Evolutionary conservation across 2,888 invertebrate species (phyloP).

Genomic region (Candidula unifasciata): DNA sequence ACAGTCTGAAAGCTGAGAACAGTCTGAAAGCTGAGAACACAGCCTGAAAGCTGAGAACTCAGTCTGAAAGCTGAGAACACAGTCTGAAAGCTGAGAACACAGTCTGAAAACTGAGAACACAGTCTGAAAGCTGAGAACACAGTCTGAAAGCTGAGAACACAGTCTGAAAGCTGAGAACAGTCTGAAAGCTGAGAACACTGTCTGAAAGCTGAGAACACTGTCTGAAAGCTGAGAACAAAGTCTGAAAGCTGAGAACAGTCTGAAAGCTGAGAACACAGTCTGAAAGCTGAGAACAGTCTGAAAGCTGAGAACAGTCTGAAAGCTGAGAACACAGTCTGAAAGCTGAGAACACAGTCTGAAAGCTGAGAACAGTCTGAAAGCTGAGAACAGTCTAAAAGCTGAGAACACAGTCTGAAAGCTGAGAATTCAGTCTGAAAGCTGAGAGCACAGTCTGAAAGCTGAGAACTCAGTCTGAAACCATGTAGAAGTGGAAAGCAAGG

Average conservation of each 20-base stretch:
- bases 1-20: background rate
- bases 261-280: background rate
- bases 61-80: background rate
- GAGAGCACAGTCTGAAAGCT: background rate
- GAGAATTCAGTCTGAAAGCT: background rate
- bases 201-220: background rate
- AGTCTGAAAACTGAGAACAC: background rate
- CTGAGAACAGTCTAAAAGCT: background rate
- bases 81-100: background rate
- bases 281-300: background rate
- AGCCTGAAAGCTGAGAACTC: background rate
- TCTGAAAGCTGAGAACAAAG: background rate
- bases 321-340: background rate
- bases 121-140: background rate
- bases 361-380: background rate
- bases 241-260: background rate
- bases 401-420: background rate
- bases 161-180: background rate
- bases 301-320: background rate
- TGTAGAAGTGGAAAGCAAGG: too few species aligned
- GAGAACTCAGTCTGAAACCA: background rate
- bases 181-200: background rate
- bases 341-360: background rate
- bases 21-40: background rate
- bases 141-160: background rate